Base-by-base conservation (phyloP, 2,888 invertebrate genomes). In the Troglohyphantes excavatus region DNA sequence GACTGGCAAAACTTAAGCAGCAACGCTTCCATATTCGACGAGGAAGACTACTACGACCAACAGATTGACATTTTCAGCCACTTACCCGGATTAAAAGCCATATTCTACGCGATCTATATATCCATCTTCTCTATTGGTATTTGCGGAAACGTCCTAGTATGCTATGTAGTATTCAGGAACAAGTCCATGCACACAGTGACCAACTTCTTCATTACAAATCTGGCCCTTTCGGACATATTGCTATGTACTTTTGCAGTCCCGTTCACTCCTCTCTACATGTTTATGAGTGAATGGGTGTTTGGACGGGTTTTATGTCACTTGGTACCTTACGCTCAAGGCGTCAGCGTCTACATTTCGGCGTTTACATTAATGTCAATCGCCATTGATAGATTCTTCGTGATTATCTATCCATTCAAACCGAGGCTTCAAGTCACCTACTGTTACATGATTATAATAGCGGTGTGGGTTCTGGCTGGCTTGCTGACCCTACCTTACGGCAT, bases 141-240 rank as follows among this genome's bases (percentile, higher is more conserved):
- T 0, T 96, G 96, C 92, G 98, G 98, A 0, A 98, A 98, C 93
- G 95, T 96, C 0, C 94, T 99, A 23, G 99, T 99, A 27, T 98
- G 98, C 93, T 98, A 96, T 93, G 98, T 99, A n/a, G 98, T 99
- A 6, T 95, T 97, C 46, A 95, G 97, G 26, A 99, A 98, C 94
- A 96, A 96, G 92, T 96, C 97, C 33, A 99, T 99, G 99, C 98
- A 98, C 93, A 98, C 98, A 0, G 99, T 99, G 53, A 99, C 99
- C 7, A 99, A 99, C 93, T 95, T 98, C 76, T 99, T 99, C 94
- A 99, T 99, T 93, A 97, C 98, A 63, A 99, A 99, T 93, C 94
- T 99, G 92, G 99, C 99, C 0, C 94, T 99, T 33, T 98, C 98
- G 11, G 99, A 99, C 93, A 97, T 99, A 75, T 94, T 99, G 70